Base-by-base conservation (phyloP, 1,140 invertebrate species). In the Penaeus japonicus region DNA sequence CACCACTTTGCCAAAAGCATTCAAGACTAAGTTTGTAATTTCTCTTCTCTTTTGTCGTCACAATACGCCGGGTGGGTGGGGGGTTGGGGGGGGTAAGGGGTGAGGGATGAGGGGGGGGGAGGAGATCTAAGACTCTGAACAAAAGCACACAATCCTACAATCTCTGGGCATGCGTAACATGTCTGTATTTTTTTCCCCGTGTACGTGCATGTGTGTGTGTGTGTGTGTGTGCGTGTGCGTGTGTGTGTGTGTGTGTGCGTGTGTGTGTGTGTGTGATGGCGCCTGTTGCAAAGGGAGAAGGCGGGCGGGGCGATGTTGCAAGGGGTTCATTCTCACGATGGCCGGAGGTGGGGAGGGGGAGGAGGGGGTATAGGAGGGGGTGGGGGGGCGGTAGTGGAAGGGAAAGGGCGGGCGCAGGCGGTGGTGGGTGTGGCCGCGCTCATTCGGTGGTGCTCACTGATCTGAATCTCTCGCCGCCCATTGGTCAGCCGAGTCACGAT, bases 401-500 rank as follows among this genome's bases (percentile, higher is more conserved):
- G 78, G 7, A 54, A 53, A 39, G 27, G 78, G 35, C 24, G 78
- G 47, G 27, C 18, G 27, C 27, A n/a, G 73, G 73, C n/a, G 73
- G 27, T 20, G 73, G 73, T 53, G 65, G 84, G 84, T 85, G 84
- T 83, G 39, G 79, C 55, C 55, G 79, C 20, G 53, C 57, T 35
- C 39, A 7, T n/a, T 55, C 70, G 39, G 39, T 7, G 39, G 39
- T 78, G 70, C 53, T 78, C 73, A 57, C 7, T 27, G 47, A 55
- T 54, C 84, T 85, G 84, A 77, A 85, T 77, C 84, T 7, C 70
- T 30, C 0, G 22, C 53, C 30, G 47, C 73, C 84, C 70, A 77
- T 85, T 75, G 84, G 70, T 77, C 70, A 57, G 47, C n/a, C 2
- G 18, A 78, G 84, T 85, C 84, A 85, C 84, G 84, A 85, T 32